phyloP scores from a whole-genome alignment of 30 jellyfish, hydroid and myxozoan genomes.

The Aurelia coerulea region DNA sequence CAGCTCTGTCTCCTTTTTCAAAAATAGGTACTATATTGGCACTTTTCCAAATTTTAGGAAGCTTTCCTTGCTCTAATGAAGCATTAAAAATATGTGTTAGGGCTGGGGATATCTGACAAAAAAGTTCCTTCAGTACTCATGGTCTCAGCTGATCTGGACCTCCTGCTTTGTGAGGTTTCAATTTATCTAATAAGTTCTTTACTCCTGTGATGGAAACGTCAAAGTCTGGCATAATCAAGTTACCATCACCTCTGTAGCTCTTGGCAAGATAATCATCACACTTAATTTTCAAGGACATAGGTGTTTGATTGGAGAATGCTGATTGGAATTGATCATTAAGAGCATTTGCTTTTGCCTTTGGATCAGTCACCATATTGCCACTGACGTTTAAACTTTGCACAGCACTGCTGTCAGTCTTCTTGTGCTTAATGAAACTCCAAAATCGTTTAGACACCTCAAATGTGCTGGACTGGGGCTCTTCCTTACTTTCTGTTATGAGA shows the following conservation, averaged over 20 bases:
- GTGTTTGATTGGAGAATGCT: conserved; percentile 37
- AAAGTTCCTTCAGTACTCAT: conserved; percentile 28
- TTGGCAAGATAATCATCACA: conserved; percentile 49
- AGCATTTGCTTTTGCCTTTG: conserved; percentile 32
- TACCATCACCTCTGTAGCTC: conserved; percentile 43
- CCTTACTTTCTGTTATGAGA: no score
- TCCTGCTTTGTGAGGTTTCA: conserved; percentile 59
- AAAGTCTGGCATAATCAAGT: conserved; percentile 63
- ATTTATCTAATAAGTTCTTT: conserved; percentile 39
- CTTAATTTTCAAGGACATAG: conserved; percentile 37
- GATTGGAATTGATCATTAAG: conserved; percentile 31
- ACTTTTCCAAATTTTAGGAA: conserved; percentile 43
- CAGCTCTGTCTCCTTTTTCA: conserved; percentile 50
- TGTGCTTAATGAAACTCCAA: conserved; percentile 1
- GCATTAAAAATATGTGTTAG: conserved; percentile 33
- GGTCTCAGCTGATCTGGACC: conserved; percentile 50
- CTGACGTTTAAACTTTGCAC: conserved; percentile 25
- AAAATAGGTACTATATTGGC: conserved; percentile 41
- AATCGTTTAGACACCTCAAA: conserved; percentile 2
- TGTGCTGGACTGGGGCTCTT: background rate
- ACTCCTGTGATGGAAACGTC: conserved; percentile 58
- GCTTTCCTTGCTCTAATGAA: conserved; percentile 47
- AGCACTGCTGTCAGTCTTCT: background rate
- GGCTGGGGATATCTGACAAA: conserved; percentile 44
- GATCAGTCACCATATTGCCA: conserved; percentile 41